Base-by-base conservation (phyloP, 2,113 vertebrate species). In the Grammomys surdaster region DNA sequence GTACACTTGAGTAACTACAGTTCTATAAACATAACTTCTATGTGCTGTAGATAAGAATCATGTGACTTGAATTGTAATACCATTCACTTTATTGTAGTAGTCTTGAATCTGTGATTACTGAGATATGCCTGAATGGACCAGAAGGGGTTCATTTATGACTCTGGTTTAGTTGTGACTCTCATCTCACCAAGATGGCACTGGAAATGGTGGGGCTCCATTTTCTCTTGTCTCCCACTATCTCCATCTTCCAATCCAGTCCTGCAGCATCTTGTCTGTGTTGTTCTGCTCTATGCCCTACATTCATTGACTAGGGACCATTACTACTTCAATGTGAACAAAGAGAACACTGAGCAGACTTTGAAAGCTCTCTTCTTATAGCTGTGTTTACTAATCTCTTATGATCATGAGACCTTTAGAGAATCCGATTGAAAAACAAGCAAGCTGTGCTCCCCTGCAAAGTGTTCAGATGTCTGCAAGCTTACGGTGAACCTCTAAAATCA, bases 241-340 rank as follows among this genome's bases (percentile, higher is more conserved):
- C 28, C 10, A 65, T 33, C 12, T 76, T 46, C 58, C 22, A 7
- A 48, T 94, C 46, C 69, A 70, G 19, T 20, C 43, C 36, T 78
- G 22, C 22, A n/a, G 4, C 58, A 14, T 88, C 89, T 93, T 33
- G 11, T 26, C 63, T 65, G 3, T 73, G 82, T 63, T 80, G 58
- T 22, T 80, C 56, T 72, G 51, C 73, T 93, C 46, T 56, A 0
- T 60, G n/a, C 86, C 67, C 70, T 60, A 16, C 28, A 51, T n/a
- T 69, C 33, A 43, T 93, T 88, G 63, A 5, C 17, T 78, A 77
- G 28, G 63, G n/a, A 51, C 69, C 93, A 65, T 70, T 48, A 70
- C 86, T 73, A 76, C 69, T 88, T 84, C 72, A 85, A 40, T 67
- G n/a, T 78, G 89, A 97, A 87, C 88, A 22, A 36, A 40, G n/a